A percentile compares a stretch with the other conserved stretches of the same genome.
Conservation (phyloP, 2,888 invertebrate genomes). For the Ephialtes manifestator region DNA sequence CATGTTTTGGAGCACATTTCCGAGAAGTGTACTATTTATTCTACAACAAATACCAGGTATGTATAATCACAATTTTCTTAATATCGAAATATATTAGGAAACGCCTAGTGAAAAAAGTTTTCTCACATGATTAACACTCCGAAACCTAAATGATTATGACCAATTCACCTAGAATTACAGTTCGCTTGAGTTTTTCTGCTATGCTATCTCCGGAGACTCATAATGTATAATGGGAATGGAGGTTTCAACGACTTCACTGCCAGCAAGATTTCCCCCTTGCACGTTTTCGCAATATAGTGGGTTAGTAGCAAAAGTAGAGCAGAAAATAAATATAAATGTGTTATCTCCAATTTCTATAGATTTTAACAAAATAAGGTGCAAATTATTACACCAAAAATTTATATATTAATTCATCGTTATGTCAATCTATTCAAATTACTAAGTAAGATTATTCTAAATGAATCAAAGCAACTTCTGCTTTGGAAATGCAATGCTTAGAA, state of each 20-base stretch:
- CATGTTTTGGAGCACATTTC: not conserved
- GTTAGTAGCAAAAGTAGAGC: not conserved
- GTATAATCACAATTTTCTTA: constrained; percentile 8
- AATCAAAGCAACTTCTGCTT: too few species aligned
- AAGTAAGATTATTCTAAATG: too few species aligned
- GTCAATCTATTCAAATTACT: too few species aligned
- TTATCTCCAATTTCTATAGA: not conserved
- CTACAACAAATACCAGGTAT: constrained; percentile 10
- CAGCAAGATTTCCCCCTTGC: constrained; percentile 1
- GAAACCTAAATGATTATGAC: not conserved
- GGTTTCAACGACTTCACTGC: not conserved
- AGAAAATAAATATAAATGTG: not conserved
- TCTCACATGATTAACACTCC: not conserved
- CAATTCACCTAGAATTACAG: not conserved
- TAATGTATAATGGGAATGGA: not conserved
- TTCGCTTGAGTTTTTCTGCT: constrained; percentile 1
- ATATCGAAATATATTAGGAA: too few species aligned
- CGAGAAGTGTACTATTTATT: not conserved
- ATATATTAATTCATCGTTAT: too few species aligned
- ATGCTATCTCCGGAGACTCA: not conserved
- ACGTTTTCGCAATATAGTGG: not conserved
- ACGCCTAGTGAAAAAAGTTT: not conserved
- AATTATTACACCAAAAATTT: not conserved
- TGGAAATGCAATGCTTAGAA: too few species aligned
- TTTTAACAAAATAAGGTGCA: not conserved